Evolutionary conservation across 2,888 invertebrate genomes (phyloP), one percentile per base, ranked within the genome.

Genomic region (Proisotoma minuta): DNA sequence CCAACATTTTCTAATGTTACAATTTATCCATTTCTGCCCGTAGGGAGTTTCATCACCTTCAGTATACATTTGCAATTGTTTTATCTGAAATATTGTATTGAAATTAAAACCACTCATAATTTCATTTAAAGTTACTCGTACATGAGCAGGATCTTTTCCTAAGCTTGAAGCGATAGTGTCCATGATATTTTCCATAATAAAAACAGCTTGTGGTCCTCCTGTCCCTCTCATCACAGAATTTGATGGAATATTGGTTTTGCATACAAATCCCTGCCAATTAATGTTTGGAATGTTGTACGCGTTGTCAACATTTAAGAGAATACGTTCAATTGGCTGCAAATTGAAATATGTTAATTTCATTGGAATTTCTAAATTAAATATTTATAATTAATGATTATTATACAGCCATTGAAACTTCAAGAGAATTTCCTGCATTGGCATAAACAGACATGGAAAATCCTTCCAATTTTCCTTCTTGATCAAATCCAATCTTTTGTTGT

Each of bases 161-260:
- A 92, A 79, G 72, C 81, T 83, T 24, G 81, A 81, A 1, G 94
- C 91, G 15, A 93, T 82, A 69, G 90, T 86, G 66, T 87, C 82
- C 43, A 91, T 82, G 73, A 91, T 87, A 71, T 82, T 84, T 78
- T 95, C 95, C 0, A 85, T 88, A 1, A 87, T 84, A 75, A 90
- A 88, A 89, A 93, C 91, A 24, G 88, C 92, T 76, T 95, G 94
- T 0, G 94, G 94, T 0, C 87, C 91, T 3, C 94, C 94, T 75
- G 93, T 94, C 1, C 93, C 93, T 74, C 96, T 82, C 75, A 95
- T 96, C 0, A 95, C 96, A 0, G 95, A 96, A 76, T 93, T 93
- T 0, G 94, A 92, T 0, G 93, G 87, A 53, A 91, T 77, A 80
- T 97, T 94, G 0, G 97, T 96, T 78, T 84, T 88, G 76, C 95